Percentiles rank a stretch among this genome's conserved stretches.
Conservation (phyloP, 2,113 vertebrate species). For the Vombatus ursinus region DNA sequence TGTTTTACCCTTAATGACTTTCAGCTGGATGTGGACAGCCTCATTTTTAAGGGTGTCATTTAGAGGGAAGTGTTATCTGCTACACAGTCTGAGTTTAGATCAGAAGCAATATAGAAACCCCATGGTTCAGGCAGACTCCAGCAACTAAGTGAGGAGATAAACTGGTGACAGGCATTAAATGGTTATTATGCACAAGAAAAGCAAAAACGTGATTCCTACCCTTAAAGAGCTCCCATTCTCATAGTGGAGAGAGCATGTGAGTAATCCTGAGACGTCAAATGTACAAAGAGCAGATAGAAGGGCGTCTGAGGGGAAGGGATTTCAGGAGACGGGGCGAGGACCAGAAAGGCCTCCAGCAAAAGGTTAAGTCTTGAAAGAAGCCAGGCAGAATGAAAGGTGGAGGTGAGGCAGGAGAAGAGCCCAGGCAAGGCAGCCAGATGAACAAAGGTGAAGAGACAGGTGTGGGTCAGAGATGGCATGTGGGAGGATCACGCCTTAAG, state of each 20-base stretch:
- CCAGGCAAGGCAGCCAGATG: background rate
- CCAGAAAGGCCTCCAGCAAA: background rate
- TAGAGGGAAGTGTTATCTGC: background rate
- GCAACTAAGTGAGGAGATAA: background rate
- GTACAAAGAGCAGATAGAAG: background rate
- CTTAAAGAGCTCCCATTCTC: background rate
- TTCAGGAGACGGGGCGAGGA: background rate
- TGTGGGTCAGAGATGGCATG: background rate
- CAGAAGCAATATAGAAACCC: background rate
- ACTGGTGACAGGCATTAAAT: background rate
- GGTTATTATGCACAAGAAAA: background rate
- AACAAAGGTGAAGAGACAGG: background rate
- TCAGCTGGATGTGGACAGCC: background rate
- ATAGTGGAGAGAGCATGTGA: background rate
- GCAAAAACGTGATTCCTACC: background rate
- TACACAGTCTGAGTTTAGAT: background rate
- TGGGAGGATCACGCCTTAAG: background rate
- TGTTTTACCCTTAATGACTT: background rate
- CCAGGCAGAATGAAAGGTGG: background rate
- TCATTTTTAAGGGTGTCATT: background rate
- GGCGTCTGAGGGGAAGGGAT: background rate
- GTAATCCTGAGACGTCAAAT: background rate
- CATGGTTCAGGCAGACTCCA: background rate
- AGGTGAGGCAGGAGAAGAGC: background rate
- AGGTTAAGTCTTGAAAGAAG: background rate